Conservation (phyloP, 2,113 vertebrate species). For the Nibea coibor region DNA sequence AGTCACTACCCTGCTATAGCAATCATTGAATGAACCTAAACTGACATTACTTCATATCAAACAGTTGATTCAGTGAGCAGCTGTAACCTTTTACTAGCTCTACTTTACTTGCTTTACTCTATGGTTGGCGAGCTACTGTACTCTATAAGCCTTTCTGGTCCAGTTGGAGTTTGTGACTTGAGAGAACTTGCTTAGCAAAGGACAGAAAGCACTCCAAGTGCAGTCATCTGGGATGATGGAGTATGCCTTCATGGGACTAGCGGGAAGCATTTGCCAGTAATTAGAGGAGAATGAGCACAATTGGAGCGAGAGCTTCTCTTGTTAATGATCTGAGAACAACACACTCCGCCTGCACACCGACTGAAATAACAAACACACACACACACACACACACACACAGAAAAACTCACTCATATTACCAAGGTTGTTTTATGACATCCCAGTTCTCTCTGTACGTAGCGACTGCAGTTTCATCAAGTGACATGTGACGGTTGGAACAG, state of each 20-base stretch:
- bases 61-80: not conserved
- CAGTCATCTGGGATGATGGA: slow-evolving; percentile 69
- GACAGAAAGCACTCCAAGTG: slow-evolving; percentile 54
- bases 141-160: slow-evolving; percentile 24
- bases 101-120: slow-evolving; percentile 3
- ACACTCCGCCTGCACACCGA: slow-evolving; percentile 20
- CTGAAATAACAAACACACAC: slow-evolving; percentile 38
- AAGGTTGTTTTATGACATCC: slow-evolving; percentile 4
- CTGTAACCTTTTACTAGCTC: slow-evolving; percentile 14
- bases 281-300: slow-evolving; percentile 70
- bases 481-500: slow-evolving; percentile 1
- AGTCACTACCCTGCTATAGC: not conserved
- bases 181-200: slow-evolving; percentile 43
- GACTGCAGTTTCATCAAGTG: slow-evolving; percentile 10
- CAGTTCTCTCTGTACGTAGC: slow-evolving; percentile 3
- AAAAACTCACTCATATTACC: slow-evolving; percentile 24
- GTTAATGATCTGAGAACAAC: slow-evolving; percentile 73
- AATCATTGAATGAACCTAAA: not conserved
- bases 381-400: slow-evolving; percentile 7
- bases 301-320: slow-evolving; percentile 50
- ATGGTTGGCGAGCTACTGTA: not conserved
- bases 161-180: slow-evolving; percentile 35
- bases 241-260: slow-evolving; percentile 64
- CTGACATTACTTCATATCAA: not conserved
- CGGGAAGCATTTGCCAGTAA: slow-evolving; percentile 75